These are phyloP conservation scores for Semaprochilodus insignis DNA, from an alignment of 2,797 vertebrate genomes.

Conservation along the genomic window DNA sequence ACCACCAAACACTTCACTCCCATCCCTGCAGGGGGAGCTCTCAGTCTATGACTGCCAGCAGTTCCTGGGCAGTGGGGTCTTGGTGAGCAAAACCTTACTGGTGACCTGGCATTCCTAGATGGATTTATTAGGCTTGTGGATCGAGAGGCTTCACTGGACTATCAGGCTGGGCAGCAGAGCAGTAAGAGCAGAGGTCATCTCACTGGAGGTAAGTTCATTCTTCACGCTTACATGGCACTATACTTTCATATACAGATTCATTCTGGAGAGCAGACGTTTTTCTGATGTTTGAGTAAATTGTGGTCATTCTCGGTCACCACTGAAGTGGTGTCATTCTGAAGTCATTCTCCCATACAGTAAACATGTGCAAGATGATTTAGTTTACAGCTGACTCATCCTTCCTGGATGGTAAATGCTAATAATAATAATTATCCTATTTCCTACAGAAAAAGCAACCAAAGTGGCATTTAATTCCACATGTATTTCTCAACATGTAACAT, in stretches of 20 bases:
- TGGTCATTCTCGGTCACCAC: background rate
- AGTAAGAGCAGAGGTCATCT: constrained; percentile 57
- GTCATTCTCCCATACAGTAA: background rate
- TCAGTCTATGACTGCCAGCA: constrained; percentile 68
- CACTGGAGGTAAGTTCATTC: constrained; percentile 69
- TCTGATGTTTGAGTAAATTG: background rate
- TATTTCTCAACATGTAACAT: background rate
- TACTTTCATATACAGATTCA: constrained; percentile 44
- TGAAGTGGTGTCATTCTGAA: no score
- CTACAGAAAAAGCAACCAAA: background rate
- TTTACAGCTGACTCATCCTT: background rate
- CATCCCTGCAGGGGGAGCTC: constrained; percentile 57
- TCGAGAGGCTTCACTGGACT: constrained; percentile 67
- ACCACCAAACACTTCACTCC: background rate
- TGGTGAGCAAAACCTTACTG: constrained; percentile 63
- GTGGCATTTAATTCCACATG: background rate
- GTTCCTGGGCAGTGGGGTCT: constrained; percentile 51
- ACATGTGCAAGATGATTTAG: background rate
- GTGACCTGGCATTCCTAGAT: constrained; percentile 67
- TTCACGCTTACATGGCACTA: constrained; percentile 58
- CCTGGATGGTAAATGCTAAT: background rate
- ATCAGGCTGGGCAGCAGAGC: constrained; percentile 68
- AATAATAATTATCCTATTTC: no score
- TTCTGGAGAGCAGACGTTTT: constrained; percentile 34
- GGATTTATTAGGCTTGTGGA: constrained; percentile 72